Conservation (phyloP, 1,140 invertebrate genomes). For the Drosophila orosa region DNA sequence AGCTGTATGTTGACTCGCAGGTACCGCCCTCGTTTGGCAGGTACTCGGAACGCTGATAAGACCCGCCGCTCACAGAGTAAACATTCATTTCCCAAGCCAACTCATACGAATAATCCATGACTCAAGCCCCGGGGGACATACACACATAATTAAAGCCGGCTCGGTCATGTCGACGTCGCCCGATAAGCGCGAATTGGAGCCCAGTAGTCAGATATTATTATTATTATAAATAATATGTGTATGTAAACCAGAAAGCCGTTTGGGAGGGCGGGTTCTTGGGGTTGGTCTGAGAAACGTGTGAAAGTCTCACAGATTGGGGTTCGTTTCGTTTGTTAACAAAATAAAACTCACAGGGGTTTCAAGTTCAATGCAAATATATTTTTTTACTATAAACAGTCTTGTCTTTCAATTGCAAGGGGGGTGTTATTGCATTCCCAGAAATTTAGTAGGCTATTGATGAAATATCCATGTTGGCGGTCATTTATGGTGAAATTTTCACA, state of each 20-base stretch:
- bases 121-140: slow-evolving; percentile 28
- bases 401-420: background rate
- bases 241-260: background rate
- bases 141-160: slow-evolving; percentile 10
- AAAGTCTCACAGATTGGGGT: slow-evolving; percentile 28
- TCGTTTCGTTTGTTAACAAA: background rate
- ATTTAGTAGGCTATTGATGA: background rate
- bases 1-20: slow-evolving; percentile 37
- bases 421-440: background rate
- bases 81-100: slow-evolving; percentile 7
- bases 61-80: background rate
- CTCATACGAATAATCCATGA: slow-evolving; percentile 6
- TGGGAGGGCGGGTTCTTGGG: background rate
- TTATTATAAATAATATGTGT: background rate
- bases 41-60: slow-evolving; percentile 29
- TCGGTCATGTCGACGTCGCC: background rate
- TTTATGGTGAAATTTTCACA: no score
- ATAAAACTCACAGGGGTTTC: background rate
- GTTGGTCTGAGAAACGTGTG: slow-evolving; percentile 28
- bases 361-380: slow-evolving; percentile 7
- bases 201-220: background rate
- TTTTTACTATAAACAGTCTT: slow-evolving; percentile 2
- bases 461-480: background rate
- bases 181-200: slow-evolving; percentile 5
- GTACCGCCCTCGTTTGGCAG: slow-evolving; percentile 42